These are phyloP conservation scores for Syritta pipiens DNA, from an alignment of 2,888 invertebrate genomes.

Conservation along the genomic window DNA sequence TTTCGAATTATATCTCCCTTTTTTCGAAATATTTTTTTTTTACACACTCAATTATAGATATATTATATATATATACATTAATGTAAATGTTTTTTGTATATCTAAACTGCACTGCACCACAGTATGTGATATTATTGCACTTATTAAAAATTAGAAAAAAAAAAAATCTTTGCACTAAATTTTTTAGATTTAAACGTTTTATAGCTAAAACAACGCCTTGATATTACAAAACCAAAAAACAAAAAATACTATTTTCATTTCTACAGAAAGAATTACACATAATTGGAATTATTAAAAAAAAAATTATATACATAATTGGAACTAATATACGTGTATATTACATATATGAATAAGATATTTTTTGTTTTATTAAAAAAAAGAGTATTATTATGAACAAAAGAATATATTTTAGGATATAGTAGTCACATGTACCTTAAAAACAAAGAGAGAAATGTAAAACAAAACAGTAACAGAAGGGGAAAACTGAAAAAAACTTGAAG, in stretches of 20 bases:
- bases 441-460: conserved; percentile 37
- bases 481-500: conserved; percentile 28
- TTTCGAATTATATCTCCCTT: background rate
- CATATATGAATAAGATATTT: conserved; percentile 3
- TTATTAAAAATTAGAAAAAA: conserved; percentile 39
- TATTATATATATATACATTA: conserved; percentile 14
- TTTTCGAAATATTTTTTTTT: background rate
- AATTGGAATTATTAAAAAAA: conserved; percentile 10
- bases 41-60: background rate
- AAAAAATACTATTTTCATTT: conserved; percentile 45
- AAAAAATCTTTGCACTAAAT: conserved; percentile 38
- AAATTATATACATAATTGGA: conserved; percentile 26
- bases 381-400: conserved; percentile 55
- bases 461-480: conserved; percentile 48
- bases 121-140: conserved; percentile 69
- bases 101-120: conserved; percentile 68
- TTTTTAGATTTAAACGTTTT: conserved; percentile 40
- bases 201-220: conserved; percentile 58
- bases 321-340: conserved; percentile 43
- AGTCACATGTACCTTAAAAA: conserved; percentile 68
- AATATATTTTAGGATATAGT: conserved; percentile 68
- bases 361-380: background rate
- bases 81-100: conserved; percentile 22
- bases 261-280: conserved; percentile 28
- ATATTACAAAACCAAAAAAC: conserved; percentile 25